Conservation (phyloP, 1,140 invertebrate species). For the Carposina sasakii region DNA sequence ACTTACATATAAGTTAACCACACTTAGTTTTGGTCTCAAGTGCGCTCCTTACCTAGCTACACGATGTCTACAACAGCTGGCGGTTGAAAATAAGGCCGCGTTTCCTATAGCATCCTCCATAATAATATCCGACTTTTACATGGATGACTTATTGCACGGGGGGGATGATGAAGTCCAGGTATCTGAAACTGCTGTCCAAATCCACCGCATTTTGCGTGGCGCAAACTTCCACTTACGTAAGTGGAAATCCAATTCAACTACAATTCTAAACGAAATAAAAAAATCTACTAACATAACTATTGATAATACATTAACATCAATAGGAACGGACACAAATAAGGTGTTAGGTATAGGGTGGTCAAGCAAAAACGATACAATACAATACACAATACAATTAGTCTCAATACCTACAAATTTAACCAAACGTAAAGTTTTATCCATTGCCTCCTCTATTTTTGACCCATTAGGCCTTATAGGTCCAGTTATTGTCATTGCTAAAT, state of each 20-base stretch:
- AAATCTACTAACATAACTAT: neutral
- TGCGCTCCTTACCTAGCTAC: slow-evolving; percentile 11
- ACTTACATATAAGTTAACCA: slow-evolving; percentile 23
- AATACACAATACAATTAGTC: neutral
- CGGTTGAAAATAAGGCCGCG: neutral
- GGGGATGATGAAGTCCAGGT: neutral
- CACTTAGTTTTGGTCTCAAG: slow-evolving; percentile 24
- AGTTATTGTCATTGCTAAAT: neutral
- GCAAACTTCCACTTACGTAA: slow-evolving; percentile 8
- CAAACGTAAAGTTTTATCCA: neutral
- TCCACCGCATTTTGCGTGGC: neutral
- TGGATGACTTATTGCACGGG: neutral
- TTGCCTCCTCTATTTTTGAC: neutral
- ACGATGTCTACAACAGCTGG: slow-evolving; percentile 4
- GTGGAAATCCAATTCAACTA: slow-evolving; percentile 12
- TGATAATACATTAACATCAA: neutral
- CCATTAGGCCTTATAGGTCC: neutral
- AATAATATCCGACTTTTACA: neutral
- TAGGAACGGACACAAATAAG: neutral
- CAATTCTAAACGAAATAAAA: neutral
- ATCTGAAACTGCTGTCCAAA: neutral
- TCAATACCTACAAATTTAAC: neutral
- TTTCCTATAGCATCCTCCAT: neutral
- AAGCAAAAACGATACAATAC: neutral
- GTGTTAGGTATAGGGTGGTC: neutral